Evolutionary conservation across 2,888 invertebrate species (phyloP).

Genomic region (Pyrocoelia pectoralis): DNA sequence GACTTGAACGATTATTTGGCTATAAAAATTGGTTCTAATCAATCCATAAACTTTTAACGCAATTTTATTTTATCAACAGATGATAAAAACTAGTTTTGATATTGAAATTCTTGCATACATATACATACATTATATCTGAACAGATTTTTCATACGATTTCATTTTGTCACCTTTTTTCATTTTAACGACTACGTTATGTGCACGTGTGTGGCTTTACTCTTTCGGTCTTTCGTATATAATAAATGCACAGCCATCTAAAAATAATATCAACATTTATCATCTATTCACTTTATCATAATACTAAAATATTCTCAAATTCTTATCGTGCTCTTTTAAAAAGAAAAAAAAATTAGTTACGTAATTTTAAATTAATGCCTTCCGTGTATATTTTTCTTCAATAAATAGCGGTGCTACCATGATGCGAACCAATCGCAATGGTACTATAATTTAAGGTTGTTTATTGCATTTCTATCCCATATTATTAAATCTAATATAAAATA

Average conservation of each 20-base stretch:
- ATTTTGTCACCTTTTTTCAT: conserved; percentile 21
- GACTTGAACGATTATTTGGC: conserved; percentile 23
- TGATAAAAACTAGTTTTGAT: conserved; percentile 31
- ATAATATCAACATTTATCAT: conserved; percentile 17
- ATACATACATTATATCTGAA: conserved; percentile 20
- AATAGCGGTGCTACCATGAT: conserved; percentile 3
- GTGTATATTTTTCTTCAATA: background rate
- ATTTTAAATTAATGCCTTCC: conserved; percentile 2
- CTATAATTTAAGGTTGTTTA: conserved; percentile 31
- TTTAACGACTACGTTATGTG: conserved; percentile 7
- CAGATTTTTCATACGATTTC: conserved; percentile 15
- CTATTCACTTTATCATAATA: background rate
- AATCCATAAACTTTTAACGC: conserved; percentile 27
- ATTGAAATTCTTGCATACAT: conserved; percentile 28
- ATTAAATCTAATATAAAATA: conserved; percentile 29
- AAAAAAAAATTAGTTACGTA: conserved; percentile 9
- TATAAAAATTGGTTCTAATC: conserved; percentile 31
- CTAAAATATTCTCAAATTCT: background rate
- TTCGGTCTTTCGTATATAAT: background rate
- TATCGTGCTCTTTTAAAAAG: background rate
- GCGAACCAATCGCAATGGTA: conserved; percentile 18
- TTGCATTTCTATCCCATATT: conserved; percentile 28
- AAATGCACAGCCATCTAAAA: conserved; percentile 10
- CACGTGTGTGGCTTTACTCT: background rate
- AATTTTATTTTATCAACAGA: conserved; percentile 32